Conservation (phyloP, 2,797 vertebrate species). For the Mionectes olivaceus region DNA sequence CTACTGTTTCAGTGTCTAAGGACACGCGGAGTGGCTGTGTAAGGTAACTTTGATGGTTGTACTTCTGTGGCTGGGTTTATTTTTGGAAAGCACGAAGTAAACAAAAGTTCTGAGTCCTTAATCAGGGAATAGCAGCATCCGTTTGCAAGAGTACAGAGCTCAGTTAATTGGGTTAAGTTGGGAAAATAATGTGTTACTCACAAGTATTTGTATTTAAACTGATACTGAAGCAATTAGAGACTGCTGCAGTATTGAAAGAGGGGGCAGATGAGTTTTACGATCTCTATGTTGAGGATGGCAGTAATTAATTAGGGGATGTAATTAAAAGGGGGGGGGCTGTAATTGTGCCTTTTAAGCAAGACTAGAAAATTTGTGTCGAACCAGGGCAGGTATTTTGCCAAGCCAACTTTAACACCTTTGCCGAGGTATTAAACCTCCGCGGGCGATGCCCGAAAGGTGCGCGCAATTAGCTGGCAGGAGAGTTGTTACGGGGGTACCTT, state of each 20-base stretch:
- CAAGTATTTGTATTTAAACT: background rate
- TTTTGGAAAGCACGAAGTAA: background rate
- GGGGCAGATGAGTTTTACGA: background rate
- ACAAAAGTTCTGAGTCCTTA: background rate
- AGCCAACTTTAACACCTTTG: background rate
- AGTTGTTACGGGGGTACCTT: background rate
- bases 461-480: accelerated
- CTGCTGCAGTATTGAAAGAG: background rate
- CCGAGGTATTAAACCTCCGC: background rate
- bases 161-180: background rate
- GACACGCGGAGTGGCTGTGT: background rate
- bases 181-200: background rate
- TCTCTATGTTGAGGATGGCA: background rate
- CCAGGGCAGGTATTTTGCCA: background rate
- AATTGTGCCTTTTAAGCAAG: background rate
- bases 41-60: background rate
- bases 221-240: background rate
- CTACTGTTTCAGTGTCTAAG: background rate
- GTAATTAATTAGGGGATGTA: background rate
- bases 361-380: background rate
- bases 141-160: background rate
- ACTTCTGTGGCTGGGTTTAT: background rate
- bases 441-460: background rate
- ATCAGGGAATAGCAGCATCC: background rate
- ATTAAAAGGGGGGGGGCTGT: too few species aligned